Conservation (phyloP, 2,888 invertebrate species). For the Heterodera filipjevi region DNA sequence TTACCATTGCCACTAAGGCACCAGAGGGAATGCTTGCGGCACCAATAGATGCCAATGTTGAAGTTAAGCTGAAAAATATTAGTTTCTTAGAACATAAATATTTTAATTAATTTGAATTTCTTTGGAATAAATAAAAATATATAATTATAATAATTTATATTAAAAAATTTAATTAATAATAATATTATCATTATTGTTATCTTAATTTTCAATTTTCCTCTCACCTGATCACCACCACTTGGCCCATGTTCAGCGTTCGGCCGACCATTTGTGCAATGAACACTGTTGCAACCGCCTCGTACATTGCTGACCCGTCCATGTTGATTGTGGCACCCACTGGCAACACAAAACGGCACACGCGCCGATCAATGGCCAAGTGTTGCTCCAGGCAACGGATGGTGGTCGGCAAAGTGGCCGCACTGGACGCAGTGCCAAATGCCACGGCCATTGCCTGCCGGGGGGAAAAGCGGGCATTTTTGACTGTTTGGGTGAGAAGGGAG, state of each 20-base stretch:
- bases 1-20: slow-evolving; percentile 19
- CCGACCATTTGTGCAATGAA: slow-evolving; percentile 87
- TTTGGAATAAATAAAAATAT: too few species aligned
- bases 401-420: slow-evolving; percentile 75
- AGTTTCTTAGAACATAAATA: neutral
- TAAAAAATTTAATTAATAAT: neutral
- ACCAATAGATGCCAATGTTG: slow-evolving; percentile 24
- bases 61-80: slow-evolving; percentile 14
- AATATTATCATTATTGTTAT: neutral
- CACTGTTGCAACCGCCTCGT: slow-evolving; percentile 83
- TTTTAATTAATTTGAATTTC: neutral
- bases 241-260: slow-evolving; percentile 78
- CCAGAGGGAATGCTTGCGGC: slow-evolving; percentile 22
- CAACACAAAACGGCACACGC: slow-evolving; percentile 73
- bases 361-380: slow-evolving; percentile 72
- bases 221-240: slow-evolving; percentile 81
- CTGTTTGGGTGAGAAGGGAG: too few species aligned
- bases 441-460: slow-evolving; percentile 72
- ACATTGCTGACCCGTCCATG: slow-evolving; percentile 75
- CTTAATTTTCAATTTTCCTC: neutral
- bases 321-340: slow-evolving; percentile 74
- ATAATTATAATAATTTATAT: neutral
- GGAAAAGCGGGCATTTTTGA: neutral
- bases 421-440: slow-evolving; percentile 67
- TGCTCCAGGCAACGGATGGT: slow-evolving; percentile 75